Base-by-base conservation (phyloP, 2,888 invertebrate genomes). In the Orchestes rusci region DNA sequence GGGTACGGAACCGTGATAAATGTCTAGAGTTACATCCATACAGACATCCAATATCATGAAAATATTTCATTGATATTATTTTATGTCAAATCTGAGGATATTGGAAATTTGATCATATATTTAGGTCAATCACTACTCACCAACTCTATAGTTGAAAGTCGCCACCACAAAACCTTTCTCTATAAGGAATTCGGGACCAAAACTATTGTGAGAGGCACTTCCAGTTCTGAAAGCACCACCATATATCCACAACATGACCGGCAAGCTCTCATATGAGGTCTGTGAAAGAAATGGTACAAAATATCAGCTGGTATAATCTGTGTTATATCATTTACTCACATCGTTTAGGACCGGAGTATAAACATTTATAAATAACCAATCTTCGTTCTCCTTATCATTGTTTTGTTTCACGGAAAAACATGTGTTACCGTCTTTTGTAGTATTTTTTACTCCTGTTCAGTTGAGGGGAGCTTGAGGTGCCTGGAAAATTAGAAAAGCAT, bases 171-270 rank as follows among this genome's bases (percentile, higher is more conserved):
- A 56, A 29, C 54, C 57, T 31, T 60, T 54, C 45, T 60, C 56
- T 3, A 65, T 48, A 3, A 65, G 45, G 38, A 57, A 62, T 44
- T 65, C 61, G 2, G 63, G 62, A 1, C 63, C 65, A 47, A 60
- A 74, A 2, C 69, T 66, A 1, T 65, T 52, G 16, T 70, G 66
- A n/a, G 62, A 61, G 17, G 58, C 55, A 19, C 50, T 52, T 2
- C 63, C 63, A 27, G 48, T 51, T 18, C 59, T 47, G 38, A 62
- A 66, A 10, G 57, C 62, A 4, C 65, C 65, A 1, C 64, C 64
- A 43, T 60, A 58, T 18, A 65, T 59, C 55, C 60, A 65, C 1
- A 64, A 58, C 61, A 65, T 59, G 4, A 65, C 65, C 0, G 64
- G 59, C n/a, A 58, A 49, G 13, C 10, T 23, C 10, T 23, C 23